Evolutionary conservation across 1,140 invertebrate genomes (phyloP).

Genomic region (Drosophila pachea): DNA sequence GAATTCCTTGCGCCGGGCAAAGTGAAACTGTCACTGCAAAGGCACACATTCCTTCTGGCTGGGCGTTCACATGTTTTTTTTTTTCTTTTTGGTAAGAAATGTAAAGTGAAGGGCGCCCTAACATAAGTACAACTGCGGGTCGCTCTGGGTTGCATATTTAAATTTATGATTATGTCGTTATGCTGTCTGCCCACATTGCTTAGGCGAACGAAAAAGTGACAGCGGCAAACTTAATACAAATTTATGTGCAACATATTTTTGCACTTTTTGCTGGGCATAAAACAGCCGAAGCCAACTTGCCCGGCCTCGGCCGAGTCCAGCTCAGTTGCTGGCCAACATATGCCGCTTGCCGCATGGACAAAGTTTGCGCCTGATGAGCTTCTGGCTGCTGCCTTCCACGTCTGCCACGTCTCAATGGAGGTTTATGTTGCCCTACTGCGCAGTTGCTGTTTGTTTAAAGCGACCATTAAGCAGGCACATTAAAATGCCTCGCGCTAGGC

Average conservation of each 20-base stretch:
- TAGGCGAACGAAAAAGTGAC: slow-evolving; percentile 67
- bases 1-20: slow-evolving; percentile 68
- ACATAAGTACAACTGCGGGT: slow-evolving; percentile 9
- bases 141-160: slow-evolving; percentile 70
- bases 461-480: slow-evolving; percentile 60
- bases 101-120: slow-evolving; percentile 37
- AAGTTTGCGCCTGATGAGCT: slow-evolving; percentile 34
- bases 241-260: slow-evolving; percentile 77
- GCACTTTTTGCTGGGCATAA: slow-evolving; percentile 57
- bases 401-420: slow-evolving; percentile 2
- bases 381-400: too few relatives aligned
- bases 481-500: slow-evolving; percentile 56
- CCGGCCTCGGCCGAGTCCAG: not conserved
- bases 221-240: slow-evolving; percentile 76
- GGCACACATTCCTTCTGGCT: slow-evolving; percentile 20
- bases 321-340: slow-evolving; percentile 34
- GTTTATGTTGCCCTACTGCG: slow-evolving; percentile 19
- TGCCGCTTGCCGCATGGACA: slow-evolving; percentile 30
- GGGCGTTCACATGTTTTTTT: slow-evolving; percentile 5
- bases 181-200: slow-evolving; percentile 71
- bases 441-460: slow-evolving; percentile 39
- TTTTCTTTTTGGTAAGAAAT: slow-evolving; percentile 51
- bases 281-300: slow-evolving; percentile 1
- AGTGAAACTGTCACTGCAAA: slow-evolving; percentile 74
- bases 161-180: slow-evolving; percentile 78